These are phyloP conservation scores for Hiodon tergisus DNA, from an alignment of 2,113 vertebrate species.

Conservation along the genomic window DNA sequence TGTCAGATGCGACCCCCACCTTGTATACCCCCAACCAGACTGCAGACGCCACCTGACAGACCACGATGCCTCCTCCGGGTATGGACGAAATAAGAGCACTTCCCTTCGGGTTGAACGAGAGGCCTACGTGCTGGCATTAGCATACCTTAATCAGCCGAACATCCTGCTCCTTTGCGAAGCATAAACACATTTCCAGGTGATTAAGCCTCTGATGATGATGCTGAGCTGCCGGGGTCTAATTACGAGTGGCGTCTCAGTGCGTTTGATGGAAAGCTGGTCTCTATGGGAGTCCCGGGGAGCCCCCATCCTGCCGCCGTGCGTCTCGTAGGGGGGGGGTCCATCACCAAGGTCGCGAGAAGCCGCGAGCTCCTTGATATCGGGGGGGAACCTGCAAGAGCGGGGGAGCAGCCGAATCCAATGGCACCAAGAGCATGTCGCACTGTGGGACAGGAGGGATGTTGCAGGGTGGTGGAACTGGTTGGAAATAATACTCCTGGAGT, in stretches of 20 bases:
- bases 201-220: slow-evolving; percentile 45
- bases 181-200: slow-evolving; percentile 47
- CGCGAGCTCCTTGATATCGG: not conserved
- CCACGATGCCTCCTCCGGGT: not conserved
- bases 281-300: not conserved
- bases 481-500: too few species aligned
- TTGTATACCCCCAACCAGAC: too few species aligned
- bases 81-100: not conserved
- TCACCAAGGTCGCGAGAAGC: too few species aligned
- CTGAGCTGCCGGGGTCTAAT: slow-evolving; percentile 47
- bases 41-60: not conserved
- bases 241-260: slow-evolving; percentile 38
- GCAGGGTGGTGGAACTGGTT: not conserved
- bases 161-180: slow-evolving; percentile 33
- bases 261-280: slow-evolving; percentile 43
- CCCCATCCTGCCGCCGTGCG: not conserved
- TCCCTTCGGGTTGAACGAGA: not conserved
- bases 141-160: slow-evolving; percentile 47
- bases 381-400: not conserved
- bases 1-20: too few species aligned
- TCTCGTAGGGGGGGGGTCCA: not conserved
- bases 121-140: slow-evolving; percentile 1
- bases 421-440: not conserved
- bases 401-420: not conserved
- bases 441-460: not conserved